phyloP scores from a whole-genome alignment of 2,797 vertebrate species.

The Spinus olivaceus region DNA sequence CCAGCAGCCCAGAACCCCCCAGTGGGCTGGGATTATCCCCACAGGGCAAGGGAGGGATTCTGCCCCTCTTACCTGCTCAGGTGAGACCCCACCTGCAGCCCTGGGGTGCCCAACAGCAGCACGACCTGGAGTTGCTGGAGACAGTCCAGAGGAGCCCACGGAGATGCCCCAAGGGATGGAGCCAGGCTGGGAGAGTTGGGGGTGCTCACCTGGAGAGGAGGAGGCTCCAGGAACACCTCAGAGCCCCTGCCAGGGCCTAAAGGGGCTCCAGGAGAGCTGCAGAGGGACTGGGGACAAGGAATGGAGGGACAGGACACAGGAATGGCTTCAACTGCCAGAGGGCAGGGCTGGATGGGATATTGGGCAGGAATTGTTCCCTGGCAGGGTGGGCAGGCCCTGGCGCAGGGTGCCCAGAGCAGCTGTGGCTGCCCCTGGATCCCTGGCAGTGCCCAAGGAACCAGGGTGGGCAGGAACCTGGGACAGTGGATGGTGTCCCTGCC shows the following conservation, averaged over 20 bases:
- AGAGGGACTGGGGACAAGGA: neutral
- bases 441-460: neutral
- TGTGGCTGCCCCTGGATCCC: neutral
- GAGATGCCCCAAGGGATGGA: neutral
- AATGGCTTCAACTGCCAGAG: neutral
- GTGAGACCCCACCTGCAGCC: neutral
- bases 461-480: rapidly evolving
- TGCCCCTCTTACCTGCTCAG: neutral
- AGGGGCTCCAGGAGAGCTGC: neutral
- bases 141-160: rapidly evolving
- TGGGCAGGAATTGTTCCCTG: neutral
- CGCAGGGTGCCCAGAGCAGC: neutral
- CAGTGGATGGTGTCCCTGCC: rapidly evolving
- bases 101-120: neutral
- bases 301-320: neutral
- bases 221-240: neutral
- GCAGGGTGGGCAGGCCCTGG: rapidly evolving
- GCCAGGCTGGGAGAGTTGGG: neutral
- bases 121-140: rapidly evolving
- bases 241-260: rapidly evolving
- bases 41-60: neutral
- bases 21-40: neutral
- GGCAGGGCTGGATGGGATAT: neutral
- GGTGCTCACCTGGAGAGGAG: rapidly evolving
- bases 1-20: neutral